Evolutionary conservation across 2,888 invertebrate species (phyloP), one percentile per base, ranked within the genome.

Genomic region (Andrena chrysosceles): DNA sequence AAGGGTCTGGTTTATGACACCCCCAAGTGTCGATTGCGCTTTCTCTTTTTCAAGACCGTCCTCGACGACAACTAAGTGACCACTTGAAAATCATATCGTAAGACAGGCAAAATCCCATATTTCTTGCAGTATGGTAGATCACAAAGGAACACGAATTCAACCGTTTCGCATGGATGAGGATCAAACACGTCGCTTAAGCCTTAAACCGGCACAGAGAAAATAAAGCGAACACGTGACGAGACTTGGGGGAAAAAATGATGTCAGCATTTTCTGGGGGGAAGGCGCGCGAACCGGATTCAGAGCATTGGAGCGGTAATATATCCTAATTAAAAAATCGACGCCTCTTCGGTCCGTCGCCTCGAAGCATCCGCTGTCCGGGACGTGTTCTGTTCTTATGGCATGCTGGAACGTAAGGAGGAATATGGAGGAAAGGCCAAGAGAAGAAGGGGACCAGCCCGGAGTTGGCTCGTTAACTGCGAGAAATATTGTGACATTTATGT

Each of bases 401-500:
- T 77, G 83, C 73, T 84, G 81, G 81, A 85, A 81, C 88, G 85
- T 49, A 77, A 63, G 59, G 80, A 62, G 85, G 63, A 76, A 81
- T 70, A 81, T 23, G 56, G 23, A 56, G 71, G 67, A 52, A 68
- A 56, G 75, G 71, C 72, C 68, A 81, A 77, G 85, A 77, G 85
- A 84, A 80, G 82, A 83, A 83, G 86, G 88, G 81, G 84, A 71
- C 76, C 49, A 23, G 56, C 84, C 73, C 86, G 72, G 82, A 84
- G 70, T 89, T 91, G 93, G 92, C 93, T 93, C 93, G 93, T 93
- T 93, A 93, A 93, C 91, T 92, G 88, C 67, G 92, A 93, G 93
- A 93, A 93, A 93, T 93, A 93, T 93, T 91, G 93, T 92, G 93
- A 93, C 93, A 92, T 90, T 93, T 93, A 93, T 92, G 93, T 90